Evolutionary conservation across 2,797 vertebrate genomes (phyloP).

Genomic region (Brachyalestes nurse): DNA sequence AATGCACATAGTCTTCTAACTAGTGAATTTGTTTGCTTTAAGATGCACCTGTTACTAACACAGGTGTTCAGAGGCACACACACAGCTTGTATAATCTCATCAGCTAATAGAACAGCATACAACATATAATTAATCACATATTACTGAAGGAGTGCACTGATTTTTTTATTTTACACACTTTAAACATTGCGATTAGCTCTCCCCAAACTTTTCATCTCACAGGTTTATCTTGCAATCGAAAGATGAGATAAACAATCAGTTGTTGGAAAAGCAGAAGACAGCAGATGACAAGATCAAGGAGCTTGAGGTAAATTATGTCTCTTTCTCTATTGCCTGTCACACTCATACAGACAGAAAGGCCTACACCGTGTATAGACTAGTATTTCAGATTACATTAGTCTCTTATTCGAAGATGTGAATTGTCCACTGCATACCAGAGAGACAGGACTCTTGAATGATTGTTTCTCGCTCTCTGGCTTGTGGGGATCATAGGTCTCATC

Average conservation of each 20-base stretch:
- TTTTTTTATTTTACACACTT: background rate
- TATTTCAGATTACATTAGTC: too few relatives aligned
- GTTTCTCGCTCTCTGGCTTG: too few relatives aligned
- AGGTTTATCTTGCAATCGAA: constrained; percentile 96
- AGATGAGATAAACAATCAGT: constrained; percentile 88
- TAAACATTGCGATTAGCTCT: background rate
- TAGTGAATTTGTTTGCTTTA: background rate
- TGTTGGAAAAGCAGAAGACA: constrained; percentile 90
- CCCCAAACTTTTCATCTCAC: background rate
- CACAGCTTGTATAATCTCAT: too few relatives aligned
- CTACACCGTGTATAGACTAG: background rate
- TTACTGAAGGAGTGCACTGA: background rate
- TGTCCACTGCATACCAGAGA: background rate
- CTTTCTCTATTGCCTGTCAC: background rate
- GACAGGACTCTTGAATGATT: too few relatives aligned
- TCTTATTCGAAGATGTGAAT: background rate
- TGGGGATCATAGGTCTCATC: too few relatives aligned
- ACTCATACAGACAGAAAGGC: background rate
- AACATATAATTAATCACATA: background rate
- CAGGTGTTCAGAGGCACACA: too few relatives aligned
- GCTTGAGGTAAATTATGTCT: constrained; percentile 83
- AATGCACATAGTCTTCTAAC: too few relatives aligned
- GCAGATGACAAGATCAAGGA: constrained; percentile 96
- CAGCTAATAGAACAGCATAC: too few relatives aligned
- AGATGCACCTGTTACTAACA: too few relatives aligned